Evolutionary conservation across 2,888 invertebrate genomes (phyloP).

Genomic region (Eupithecia inturbata): DNA sequence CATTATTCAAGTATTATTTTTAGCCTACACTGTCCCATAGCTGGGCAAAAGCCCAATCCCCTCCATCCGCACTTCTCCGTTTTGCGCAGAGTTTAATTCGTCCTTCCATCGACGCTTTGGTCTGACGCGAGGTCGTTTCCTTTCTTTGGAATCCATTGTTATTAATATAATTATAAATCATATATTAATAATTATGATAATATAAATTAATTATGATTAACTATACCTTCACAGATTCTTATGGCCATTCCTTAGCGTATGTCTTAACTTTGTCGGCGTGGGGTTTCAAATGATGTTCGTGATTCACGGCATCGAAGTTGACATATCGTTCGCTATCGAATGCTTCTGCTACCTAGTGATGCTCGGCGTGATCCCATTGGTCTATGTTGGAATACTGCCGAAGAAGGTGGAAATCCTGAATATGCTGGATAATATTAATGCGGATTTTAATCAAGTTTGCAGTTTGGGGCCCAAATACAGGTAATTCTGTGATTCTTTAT

Average conservation of each 20-base stretch:
- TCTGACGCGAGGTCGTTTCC: not conserved
- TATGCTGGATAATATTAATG: constrained; percentile 57
- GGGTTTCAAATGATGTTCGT: constrained; percentile 54
- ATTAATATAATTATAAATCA: no score
- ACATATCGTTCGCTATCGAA: constrained; percentile 65
- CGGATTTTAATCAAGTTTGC: constrained; percentile 60
- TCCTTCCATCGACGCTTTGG: not conserved
- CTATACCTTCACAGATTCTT: constrained; percentile 56
- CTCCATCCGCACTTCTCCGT: no score
- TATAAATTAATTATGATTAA: no score
- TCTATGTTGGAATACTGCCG: constrained; percentile 50
- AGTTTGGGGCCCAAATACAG: constrained; percentile 55
- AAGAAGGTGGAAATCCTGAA: constrained; percentile 51
- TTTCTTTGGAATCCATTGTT: not conserved
- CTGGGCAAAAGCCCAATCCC: no score
- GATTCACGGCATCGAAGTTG: constrained; percentile 51
- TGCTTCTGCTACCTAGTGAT: constrained; percentile 65
- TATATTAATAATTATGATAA: no score
- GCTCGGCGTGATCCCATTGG: constrained; percentile 51
- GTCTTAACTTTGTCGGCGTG: constrained; percentile 44
- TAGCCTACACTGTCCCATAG: no score
- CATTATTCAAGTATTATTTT: no score
- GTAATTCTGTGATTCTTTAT: no score
- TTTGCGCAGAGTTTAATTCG: no score
- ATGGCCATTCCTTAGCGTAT: constrained; percentile 51